A percentile compares a stretch with the other conserved stretches of the same genome.
phyloP scores from a whole-genome alignment of 2,888 invertebrate genomes.

The Megastigmus dorsalis region DNA sequence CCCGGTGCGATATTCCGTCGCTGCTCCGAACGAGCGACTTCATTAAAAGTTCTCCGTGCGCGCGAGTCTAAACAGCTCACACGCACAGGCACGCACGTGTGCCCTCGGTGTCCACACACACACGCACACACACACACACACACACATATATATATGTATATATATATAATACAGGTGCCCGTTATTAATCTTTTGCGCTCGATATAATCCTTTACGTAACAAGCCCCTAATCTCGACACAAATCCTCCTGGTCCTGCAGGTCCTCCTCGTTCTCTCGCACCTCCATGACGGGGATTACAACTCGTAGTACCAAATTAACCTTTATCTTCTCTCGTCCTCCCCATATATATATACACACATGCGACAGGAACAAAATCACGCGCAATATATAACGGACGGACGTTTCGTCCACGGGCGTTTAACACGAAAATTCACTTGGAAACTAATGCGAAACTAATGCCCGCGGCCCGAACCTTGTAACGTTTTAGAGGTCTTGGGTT shows the following conservation, averaged over 20 bases:
- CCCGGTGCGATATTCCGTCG: no score
- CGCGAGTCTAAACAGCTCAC: no score
- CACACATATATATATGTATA: not conserved
- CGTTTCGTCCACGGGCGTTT: conserved; percentile 53
- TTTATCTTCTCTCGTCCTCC: conserved; percentile 62
- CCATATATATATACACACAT: no score
- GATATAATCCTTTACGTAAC: conserved; percentile 72
- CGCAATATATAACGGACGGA: not conserved
- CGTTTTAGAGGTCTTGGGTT: no score
- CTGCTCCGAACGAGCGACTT: conserved; percentile 57
- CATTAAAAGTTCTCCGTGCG: conserved; percentile 64
- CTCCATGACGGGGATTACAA: conserved; percentile 72
- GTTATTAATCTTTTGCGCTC: conserved; percentile 72
- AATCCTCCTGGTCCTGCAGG: conserved; percentile 60
- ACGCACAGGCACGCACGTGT: not conserved
- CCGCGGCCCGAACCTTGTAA: conserved; percentile 14
- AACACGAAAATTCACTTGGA: conserved; percentile 72
- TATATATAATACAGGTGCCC: not conserved
- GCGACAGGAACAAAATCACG: no score
- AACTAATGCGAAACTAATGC: conserved; percentile 70
- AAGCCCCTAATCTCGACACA: conserved; percentile 57
- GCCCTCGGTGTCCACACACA: no score
- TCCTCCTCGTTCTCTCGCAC: no score
- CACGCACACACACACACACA: not conserved
- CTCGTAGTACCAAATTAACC: conserved; percentile 68